Evolutionary conservation across 2,888 invertebrate genomes (phyloP).

Genomic region (Oligia fasciuncula): DNA sequence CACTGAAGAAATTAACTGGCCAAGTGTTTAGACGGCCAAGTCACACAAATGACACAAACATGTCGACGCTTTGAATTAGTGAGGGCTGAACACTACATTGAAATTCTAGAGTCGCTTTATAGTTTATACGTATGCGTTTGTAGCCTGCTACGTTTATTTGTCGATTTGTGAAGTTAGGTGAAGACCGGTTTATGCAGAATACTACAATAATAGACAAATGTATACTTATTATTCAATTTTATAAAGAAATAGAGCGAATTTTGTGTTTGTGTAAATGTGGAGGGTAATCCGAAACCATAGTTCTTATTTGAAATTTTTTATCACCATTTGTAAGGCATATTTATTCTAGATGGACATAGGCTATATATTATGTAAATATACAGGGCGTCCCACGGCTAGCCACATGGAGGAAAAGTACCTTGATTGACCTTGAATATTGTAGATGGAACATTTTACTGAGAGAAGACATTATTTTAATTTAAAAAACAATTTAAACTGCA

Average conservation of each 20-base stretch:
- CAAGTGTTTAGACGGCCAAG: conserved; percentile 54
- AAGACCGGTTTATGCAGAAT: neutral
- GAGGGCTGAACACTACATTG: conserved; percentile 36
- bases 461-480: too few relatives aligned
- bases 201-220: neutral
- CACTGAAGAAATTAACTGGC: conserved; percentile 51
- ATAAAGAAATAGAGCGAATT: neutral
- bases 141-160: neutral
- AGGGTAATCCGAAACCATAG: neutral
- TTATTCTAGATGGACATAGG: neutral
- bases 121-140: conserved; percentile 24
- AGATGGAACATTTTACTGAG: too few relatives aligned
- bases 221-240: neutral
- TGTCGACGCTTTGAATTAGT: conserved; percentile 57
- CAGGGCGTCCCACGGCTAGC: too few relatives aligned
- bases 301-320: neutral
- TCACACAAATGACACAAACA: conserved; percentile 54
- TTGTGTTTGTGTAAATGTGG: conserved; percentile 1
- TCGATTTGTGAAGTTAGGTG: conserved; percentile 16
- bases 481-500: too few relatives aligned
- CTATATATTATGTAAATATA: too few relatives aligned
- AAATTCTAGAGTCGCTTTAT: conserved; percentile 46
- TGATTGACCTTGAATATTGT: too few relatives aligned
- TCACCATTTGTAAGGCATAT: neutral
- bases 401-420: too few relatives aligned